Conservation (phyloP, 2,113 vertebrate species). For the Lontra canadensis region DNA sequence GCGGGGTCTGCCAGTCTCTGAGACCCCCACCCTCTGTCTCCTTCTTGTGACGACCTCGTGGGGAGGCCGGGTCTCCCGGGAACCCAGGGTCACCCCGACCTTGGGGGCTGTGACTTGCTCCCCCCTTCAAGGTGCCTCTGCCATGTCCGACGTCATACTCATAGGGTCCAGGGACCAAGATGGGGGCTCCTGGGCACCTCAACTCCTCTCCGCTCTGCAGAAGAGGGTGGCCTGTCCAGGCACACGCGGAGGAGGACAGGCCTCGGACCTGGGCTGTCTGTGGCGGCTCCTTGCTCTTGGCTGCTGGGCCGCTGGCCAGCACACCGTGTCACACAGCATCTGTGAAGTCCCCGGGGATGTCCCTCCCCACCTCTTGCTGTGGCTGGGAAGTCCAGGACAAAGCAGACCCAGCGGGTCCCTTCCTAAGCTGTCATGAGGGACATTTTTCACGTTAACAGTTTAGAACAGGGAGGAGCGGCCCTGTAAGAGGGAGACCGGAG, state of each 20-base stretch:
- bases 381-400: not conserved
- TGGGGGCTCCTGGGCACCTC: not conserved
- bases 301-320: not conserved
- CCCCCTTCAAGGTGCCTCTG: not conserved
- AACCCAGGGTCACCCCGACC: not conserved
- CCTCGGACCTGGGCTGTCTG: not conserved
- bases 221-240: rapidly evolving
- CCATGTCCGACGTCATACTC: rapidly evolving
- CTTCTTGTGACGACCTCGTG: not conserved
- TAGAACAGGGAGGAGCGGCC: not conserved
- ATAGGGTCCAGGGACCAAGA: not conserved
- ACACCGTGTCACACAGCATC: rapidly evolving
- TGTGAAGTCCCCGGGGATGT: not conserved
- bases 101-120: not conserved
- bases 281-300: not conserved
- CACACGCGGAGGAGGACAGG: rapidly evolving
- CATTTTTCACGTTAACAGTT: not conserved
- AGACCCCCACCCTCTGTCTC: not conserved
- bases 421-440: not conserved
- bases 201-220: not conserved
- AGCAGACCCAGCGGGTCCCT: not conserved
- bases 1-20: not conserved
- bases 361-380: not conserved
- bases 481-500: rapidly evolving
- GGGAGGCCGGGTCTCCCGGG: rapidly evolving